Evolutionary conservation across 1,140 invertebrate genomes (phyloP).

Genomic region (Babylonia areolata): DNA sequence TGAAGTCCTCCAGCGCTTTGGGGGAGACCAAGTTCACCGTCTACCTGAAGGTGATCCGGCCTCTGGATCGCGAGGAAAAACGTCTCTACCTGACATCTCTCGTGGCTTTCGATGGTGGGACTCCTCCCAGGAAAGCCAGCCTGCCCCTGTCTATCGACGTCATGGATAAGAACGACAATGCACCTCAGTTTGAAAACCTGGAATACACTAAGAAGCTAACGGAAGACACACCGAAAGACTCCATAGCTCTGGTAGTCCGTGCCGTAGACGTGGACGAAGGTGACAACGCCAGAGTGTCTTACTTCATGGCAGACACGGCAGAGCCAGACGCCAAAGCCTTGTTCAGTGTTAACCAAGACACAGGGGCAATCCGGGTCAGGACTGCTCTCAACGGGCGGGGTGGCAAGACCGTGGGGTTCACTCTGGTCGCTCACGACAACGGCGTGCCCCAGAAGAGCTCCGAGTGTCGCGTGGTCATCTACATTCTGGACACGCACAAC

Average conservation of each 20-base stretch:
- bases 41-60: slow-evolving; percentile 68
- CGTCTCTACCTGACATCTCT: slow-evolving; percentile 87
- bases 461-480: slow-evolving; percentile 46
- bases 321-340: slow-evolving; percentile 84
- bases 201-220: slow-evolving; percentile 83
- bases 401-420: slow-evolving; percentile 55
- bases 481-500: slow-evolving; percentile 47
- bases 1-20: slow-evolving; percentile 7
- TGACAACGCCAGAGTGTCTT: slow-evolving; percentile 84
- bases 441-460: slow-evolving; percentile 54
- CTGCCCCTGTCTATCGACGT: slow-evolving; percentile 91
- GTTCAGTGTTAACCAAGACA: slow-evolving; percentile 57
- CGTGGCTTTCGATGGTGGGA: slow-evolving; percentile 91
- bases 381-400: slow-evolving; percentile 57
- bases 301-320: slow-evolving; percentile 70
- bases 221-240: slow-evolving; percentile 84
- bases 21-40: slow-evolving; percentile 34
- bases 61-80: slow-evolving; percentile 89
- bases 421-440: slow-evolving; percentile 62
- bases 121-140: slow-evolving; percentile 87
- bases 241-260: slow-evolving; percentile 85
- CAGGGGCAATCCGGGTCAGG: slow-evolving; percentile 58
- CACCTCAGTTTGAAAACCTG: slow-evolving; percentile 81
- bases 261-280: slow-evolving; percentile 87
- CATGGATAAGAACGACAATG: slow-evolving; percentile 96